phyloP scores from a whole-genome alignment of 2,888 invertebrate genomes.

The Pheosia gnoma region DNA sequence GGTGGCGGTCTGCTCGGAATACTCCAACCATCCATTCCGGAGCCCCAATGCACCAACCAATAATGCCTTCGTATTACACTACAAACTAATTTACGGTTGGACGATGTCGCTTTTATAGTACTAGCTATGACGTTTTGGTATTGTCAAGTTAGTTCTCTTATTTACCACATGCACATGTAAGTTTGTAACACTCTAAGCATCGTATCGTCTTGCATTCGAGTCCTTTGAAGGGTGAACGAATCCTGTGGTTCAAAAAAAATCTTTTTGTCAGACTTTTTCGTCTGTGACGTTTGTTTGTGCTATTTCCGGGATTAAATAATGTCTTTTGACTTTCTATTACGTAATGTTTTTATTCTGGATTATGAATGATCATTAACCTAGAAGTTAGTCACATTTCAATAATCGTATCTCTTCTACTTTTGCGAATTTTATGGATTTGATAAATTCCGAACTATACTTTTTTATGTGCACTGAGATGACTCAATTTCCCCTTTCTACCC shows the following conservation, averaged over 20 bases:
- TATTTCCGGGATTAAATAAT: neutral
- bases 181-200: neutral
- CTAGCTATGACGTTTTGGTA: neutral
- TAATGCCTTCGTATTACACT: neutral
- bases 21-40: constrained; percentile 2
- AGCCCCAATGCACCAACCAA: neutral
- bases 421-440: no score
- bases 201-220: neutral
- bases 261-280: neutral
- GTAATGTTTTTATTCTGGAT: neutral
- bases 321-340: neutral
- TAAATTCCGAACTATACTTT: no score
- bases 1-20: neutral
- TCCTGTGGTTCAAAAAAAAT: neutral
- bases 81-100: neutral
- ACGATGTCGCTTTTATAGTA: neutral
- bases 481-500: no score
- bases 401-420: no score
- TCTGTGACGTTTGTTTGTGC: neutral
- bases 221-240: neutral
- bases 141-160: neutral
- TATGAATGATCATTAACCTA: neutral
- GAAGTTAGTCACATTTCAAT: neutral
- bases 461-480: no score
- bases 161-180: neutral